Evolutionary conservation across 2,113 vertebrate species (phyloP).

Genomic region (Scortum barcoo): DNA sequence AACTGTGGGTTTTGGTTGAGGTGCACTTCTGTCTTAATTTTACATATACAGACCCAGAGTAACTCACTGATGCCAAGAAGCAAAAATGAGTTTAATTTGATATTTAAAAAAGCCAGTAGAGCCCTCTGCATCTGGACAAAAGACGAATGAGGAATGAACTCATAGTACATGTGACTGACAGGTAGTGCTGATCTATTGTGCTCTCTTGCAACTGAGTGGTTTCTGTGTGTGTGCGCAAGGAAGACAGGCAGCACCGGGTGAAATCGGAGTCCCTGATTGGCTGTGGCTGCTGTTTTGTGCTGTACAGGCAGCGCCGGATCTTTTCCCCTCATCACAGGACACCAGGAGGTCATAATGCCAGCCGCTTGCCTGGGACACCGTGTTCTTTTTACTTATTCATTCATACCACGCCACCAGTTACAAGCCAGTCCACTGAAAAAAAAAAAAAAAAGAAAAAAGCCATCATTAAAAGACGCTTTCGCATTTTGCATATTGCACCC

Average conservation of each 20-base stretch:
- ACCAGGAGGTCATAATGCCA: slow-evolving; percentile 64
- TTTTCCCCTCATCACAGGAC: slow-evolving; percentile 54
- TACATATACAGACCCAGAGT: background rate
- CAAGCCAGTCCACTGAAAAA: background rate
- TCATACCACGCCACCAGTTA: background rate
- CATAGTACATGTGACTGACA: slow-evolving; percentile 57
- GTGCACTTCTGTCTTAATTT: slow-evolving; percentile 17
- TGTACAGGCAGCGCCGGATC: slow-evolving; percentile 25
- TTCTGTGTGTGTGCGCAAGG: background rate
- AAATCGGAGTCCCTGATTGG: slow-evolving; percentile 61
- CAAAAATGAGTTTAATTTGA: background rate
- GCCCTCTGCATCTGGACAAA: slow-evolving; percentile 46
- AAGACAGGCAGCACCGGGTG: slow-evolving; percentile 30
- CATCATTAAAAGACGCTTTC: background rate
- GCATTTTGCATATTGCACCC: background rate
- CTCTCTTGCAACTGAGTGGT: slow-evolving; percentile 25
- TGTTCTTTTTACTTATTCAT: slow-evolving; percentile 81
- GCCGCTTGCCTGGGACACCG: slow-evolving; percentile 64
- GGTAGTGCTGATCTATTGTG: slow-evolving; percentile 44
- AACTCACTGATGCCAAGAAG: slow-evolving; percentile 1
- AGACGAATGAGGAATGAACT: slow-evolving; percentile 58
- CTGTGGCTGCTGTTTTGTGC: slow-evolving; percentile 41
- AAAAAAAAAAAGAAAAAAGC: background rate
- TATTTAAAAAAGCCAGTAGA: slow-evolving; percentile 45
- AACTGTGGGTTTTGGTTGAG: slow-evolving; percentile 26